A percentile compares a stretch with the other conserved stretches of the same genome.
Evolutionary conservation across 2,797 vertebrate species (phyloP).

Genomic region (Cygnus olor): DNA sequence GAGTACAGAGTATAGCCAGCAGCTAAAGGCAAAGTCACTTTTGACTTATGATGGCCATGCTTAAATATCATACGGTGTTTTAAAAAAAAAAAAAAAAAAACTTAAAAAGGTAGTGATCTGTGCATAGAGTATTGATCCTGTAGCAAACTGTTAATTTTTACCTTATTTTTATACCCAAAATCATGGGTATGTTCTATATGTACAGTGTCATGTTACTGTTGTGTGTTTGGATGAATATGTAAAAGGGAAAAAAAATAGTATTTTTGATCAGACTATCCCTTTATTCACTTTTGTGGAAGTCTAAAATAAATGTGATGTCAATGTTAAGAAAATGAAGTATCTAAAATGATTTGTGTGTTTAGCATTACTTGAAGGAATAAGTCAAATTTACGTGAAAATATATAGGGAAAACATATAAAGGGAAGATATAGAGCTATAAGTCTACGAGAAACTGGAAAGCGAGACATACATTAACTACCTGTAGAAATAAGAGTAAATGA

Average conservation of each 20-base stretch:
- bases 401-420: too few relatives aligned
- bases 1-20: background rate
- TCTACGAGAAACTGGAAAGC: background rate
- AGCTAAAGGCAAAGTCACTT: background rate
- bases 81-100: background rate
- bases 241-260: background rate
- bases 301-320: slow-evolving; percentile 13
- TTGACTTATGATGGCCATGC: background rate
- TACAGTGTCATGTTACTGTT: background rate
- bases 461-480: background rate
- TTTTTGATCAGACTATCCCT: slow-evolving; percentile 32
- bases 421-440: background rate
- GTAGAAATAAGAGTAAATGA: background rate
- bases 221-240: slow-evolving; percentile 49
- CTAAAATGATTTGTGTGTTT: background rate
- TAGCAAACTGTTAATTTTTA: background rate
- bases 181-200: background rate
- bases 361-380: background rate
- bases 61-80: background rate
- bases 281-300: slow-evolving; percentile 45
- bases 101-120: background rate
- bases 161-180: background rate
- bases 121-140: background rate
- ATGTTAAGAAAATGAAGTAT: slow-evolving; percentile 7
- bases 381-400: too few relatives aligned